These are phyloP conservation scores for Scaptomyza parva DNA, from an alignment of 2,888 invertebrate species.

Conservation along the genomic window DNA sequence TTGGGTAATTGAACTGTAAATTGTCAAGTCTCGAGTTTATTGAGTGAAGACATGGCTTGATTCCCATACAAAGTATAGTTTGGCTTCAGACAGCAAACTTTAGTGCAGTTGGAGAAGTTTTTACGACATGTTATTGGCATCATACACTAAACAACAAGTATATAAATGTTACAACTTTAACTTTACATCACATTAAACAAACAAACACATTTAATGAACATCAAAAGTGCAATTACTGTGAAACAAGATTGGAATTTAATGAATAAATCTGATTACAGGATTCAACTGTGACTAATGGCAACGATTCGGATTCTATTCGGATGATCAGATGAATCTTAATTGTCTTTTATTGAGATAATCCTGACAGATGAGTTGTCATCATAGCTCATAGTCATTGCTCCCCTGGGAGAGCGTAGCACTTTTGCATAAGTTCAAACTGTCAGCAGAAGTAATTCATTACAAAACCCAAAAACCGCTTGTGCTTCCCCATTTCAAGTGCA, in stretches of 20 bases:
- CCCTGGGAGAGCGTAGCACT: conserved; percentile 6
- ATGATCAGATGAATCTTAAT: conserved; percentile 8
- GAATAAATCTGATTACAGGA: conserved; percentile 6
- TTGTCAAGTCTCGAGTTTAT: not conserved
- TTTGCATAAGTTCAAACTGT: conserved; percentile 12
- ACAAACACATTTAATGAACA: not conserved
- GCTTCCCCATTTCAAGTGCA: conserved; percentile 15
- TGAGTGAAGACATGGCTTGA: not conserved
- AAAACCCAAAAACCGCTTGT: no score
- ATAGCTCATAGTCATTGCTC: conserved; percentile 16
- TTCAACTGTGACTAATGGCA: conserved; percentile 1
- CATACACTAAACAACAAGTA: not conserved
- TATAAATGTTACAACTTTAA: not conserved
- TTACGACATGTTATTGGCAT: not conserved
- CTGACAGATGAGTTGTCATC: conserved; percentile 21
- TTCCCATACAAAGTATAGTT: not conserved
- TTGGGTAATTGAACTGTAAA: conserved; percentile 45
- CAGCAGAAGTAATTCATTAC: conserved; percentile 30
- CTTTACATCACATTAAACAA: not conserved
- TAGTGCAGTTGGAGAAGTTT: not conserved
- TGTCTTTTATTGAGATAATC: conserved; percentile 19
- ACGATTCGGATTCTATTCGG: not conserved
- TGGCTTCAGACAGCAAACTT: not conserved
- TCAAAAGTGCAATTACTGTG: not conserved
- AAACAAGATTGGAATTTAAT: not conserved